Evolutionary conservation across 2,888 invertebrate genomes (phyloP).

Genomic region (Emmelina monodactyla): DNA sequence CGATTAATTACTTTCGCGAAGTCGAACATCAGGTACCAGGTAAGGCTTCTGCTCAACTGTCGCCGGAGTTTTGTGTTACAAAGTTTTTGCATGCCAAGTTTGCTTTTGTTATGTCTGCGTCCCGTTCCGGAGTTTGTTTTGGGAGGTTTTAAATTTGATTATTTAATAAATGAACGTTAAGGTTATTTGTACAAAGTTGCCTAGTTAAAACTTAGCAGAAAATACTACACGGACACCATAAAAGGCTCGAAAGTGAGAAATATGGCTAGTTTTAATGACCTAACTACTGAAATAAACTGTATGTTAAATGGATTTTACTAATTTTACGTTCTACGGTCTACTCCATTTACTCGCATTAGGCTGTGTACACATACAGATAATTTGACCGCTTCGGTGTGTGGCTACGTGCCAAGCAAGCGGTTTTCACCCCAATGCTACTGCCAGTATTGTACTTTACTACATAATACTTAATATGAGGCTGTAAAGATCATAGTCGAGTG

Average conservation of each 20-base stretch:
- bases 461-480: neutral
- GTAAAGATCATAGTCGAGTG: neutral
- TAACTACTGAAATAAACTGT: no score
- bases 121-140: no score
- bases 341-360: conserved; percentile 11
- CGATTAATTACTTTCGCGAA: conserved; percentile 57
- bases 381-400: conserved; percentile 33
- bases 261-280: no score
- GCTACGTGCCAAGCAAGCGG: conserved; percentile 42
- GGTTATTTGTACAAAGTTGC: no score
- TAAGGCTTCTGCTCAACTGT: conserved; percentile 48
- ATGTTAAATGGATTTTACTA: no score
- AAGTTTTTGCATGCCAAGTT: conserved; percentile 25
- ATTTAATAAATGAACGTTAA: no score
- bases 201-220: no score
- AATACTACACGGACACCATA: no score
- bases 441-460: conserved; percentile 16
- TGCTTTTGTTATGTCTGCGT: no score
- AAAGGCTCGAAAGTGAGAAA: no score
- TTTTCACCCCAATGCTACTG: conserved; percentile 24
- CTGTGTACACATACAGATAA: conserved; percentile 19
- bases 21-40: conserved; percentile 24
- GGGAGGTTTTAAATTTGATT: no score
- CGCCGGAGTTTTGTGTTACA: conserved; percentile 39
- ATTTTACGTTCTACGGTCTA: conserved; percentile 7